These are phyloP conservation scores for Phyllopteryx taeniolatus DNA, from an alignment of 2,113 vertebrate species.

Conservation along the genomic window DNA sequence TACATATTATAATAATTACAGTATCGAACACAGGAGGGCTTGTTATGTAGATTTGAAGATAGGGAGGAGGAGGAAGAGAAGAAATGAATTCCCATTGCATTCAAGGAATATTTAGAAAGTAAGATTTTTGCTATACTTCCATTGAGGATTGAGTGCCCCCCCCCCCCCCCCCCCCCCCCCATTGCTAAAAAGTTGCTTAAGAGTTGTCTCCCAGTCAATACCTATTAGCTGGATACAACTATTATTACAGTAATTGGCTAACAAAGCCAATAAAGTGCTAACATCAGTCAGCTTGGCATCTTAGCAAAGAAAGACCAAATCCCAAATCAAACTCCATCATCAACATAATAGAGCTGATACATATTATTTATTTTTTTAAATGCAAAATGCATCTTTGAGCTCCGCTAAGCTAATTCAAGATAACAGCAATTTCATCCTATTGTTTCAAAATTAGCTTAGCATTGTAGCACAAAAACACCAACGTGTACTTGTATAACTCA, in stretches of 20 bases:
- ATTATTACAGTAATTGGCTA: not conserved
- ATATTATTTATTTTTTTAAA: not conserved
- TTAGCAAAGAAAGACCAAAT: not conserved
- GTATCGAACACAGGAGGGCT: slow-evolving; percentile 32
- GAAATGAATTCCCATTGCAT: too few species aligned
- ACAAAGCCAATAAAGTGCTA: not conserved
- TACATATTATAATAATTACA: slow-evolving; percentile 57
- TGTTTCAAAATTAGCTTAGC: too few species aligned
- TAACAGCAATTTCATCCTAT: too few species aligned
- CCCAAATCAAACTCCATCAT: not conserved
- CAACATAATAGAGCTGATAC: not conserved
- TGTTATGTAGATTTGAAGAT: slow-evolving; percentile 14
- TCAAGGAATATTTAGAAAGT: not conserved
- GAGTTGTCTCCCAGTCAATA: not conserved
- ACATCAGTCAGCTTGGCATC: not conserved
- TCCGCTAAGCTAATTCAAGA: not conserved
- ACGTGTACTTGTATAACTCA: too few species aligned
- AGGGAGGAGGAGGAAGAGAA: slow-evolving; percentile 30
- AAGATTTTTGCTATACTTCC: not conserved
- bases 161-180: too few species aligned
- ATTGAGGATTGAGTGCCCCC: too few species aligned
- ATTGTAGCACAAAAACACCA: too few species aligned
- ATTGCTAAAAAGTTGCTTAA: not conserved
- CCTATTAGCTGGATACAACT: too few species aligned
- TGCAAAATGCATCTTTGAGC: not conserved